Conservation (phyloP, 64 coral and sea anemone species). For the Porites lutea region DNA sequence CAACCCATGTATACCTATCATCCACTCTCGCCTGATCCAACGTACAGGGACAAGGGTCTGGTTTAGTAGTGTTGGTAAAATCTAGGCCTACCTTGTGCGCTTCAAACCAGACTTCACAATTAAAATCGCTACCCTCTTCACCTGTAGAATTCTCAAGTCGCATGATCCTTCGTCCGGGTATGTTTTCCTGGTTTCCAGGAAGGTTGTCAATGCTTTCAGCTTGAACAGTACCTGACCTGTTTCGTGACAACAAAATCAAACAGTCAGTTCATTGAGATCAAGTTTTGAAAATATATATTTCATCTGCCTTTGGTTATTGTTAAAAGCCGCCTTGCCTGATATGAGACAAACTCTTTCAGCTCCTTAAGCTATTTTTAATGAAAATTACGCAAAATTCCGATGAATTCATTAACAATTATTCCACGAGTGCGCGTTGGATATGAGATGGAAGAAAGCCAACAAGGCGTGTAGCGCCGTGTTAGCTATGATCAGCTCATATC, state of each 20-base stretch:
- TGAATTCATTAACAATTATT: too few species aligned
- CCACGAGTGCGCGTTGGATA: too few species aligned
- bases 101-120: slow-evolving; percentile 7
- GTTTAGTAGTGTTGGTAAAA: background rate
- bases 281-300: too few species aligned
- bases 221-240: slow-evolving; percentile 1
- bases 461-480: too few species aligned
- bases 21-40: slow-evolving; percentile 29
- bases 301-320: too few species aligned
- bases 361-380: too few species aligned
- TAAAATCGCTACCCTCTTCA: background rate
- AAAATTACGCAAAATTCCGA: too few species aligned
- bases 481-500: too few species aligned
- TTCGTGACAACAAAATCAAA: background rate
- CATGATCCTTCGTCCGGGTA: slow-evolving; percentile 50
- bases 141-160: slow-evolving; percentile 37
- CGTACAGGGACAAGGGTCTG: slow-evolving; percentile 54
- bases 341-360: too few species aligned
- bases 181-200: background rate
- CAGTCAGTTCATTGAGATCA: too few species aligned
- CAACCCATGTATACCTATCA: slow-evolving; percentile 8
- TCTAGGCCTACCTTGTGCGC: background rate
- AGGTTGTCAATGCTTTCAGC: slow-evolving; percentile 2
- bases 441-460: too few species aligned
- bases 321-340: too few species aligned